These are phyloP conservation scores for Hartigia nigra DNA, from an alignment of 2,888 invertebrate genomes.

Conservation along the genomic window DNA sequence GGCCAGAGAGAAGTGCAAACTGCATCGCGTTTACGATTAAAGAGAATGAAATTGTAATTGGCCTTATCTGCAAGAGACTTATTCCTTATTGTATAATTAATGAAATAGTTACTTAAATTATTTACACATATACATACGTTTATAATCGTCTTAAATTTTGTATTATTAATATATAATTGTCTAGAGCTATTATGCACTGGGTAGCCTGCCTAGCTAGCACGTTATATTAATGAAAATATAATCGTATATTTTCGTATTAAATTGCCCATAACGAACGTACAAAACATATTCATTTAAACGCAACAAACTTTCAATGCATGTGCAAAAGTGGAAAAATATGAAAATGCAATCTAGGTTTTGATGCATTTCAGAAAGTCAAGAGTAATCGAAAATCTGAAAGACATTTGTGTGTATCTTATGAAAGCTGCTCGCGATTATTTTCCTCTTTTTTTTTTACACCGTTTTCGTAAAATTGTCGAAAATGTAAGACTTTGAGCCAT, in stretches of 20 bases:
- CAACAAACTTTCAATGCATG: slow-evolving; percentile 21
- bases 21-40: not conserved
- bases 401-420: slow-evolving; percentile 1
- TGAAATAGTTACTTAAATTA: slow-evolving; percentile 25
- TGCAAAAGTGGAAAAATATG: slow-evolving; percentile 27
- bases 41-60: not conserved
- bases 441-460: slow-evolving; percentile 9
- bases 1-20: not conserved
- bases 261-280: slow-evolving; percentile 25
- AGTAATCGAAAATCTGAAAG: slow-evolving; percentile 15
- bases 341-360: slow-evolving; percentile 18
- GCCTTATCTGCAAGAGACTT: slow-evolving; percentile 8
- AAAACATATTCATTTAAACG: slow-evolving; percentile 12
- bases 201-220: slow-evolving; percentile 29
- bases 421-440: slow-evolving; percentile 16
- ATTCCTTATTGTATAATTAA: slow-evolving; percentile 15
- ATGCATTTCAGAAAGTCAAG: slow-evolving; percentile 13
- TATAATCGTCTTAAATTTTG: slow-evolving; percentile 27
- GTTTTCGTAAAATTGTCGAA: slow-evolving; percentile 17
- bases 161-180: slow-evolving; percentile 25
- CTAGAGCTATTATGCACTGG: slow-evolving; percentile 42
- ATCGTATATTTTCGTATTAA: slow-evolving; percentile 34
- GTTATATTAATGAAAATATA: slow-evolving; percentile 26
- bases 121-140: slow-evolving; percentile 45
- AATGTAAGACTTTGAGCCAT: slow-evolving; percentile 21